Conservation (phyloP, 2,797 vertebrate genomes). For the Sphaeramia orbicularis region DNA sequence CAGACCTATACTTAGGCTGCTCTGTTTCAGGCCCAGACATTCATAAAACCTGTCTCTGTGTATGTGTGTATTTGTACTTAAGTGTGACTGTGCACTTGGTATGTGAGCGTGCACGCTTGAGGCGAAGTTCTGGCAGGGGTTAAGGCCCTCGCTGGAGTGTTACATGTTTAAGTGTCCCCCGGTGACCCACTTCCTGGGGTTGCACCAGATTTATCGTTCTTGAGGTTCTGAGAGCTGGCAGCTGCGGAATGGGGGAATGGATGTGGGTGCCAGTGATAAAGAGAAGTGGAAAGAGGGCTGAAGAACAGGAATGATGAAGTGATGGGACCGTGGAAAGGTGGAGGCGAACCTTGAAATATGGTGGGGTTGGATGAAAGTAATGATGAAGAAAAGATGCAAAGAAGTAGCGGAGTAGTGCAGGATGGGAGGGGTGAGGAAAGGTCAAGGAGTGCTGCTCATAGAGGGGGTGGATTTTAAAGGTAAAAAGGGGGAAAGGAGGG, state of each 20-base stretch:
- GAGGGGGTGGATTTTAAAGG: conserved; percentile 23
- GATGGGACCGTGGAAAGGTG: conserved; percentile 60
- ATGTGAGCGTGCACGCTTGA: conserved; percentile 18
- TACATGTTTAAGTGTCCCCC: conserved; percentile 75
- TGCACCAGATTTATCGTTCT: conserved; percentile 74
- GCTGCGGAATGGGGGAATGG: conserved; percentile 70
- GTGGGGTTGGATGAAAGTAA: conserved; percentile 15
- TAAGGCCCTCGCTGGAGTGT: conserved; percentile 56
- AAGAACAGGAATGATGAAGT: conserved; percentile 55
- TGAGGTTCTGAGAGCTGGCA: conserved; percentile 70
- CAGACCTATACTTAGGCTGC: conserved; percentile 54
- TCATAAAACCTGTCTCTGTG: conserved; percentile 52
- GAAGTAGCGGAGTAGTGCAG: background rate
- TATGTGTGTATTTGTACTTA: background rate
- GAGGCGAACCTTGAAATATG: conserved; percentile 62
- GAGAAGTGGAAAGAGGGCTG: conserved; percentile 40
- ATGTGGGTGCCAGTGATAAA: conserved; percentile 48
- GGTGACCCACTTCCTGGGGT: conserved; percentile 73
- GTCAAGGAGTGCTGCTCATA: conserved; percentile 34
- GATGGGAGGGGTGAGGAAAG: conserved; percentile 16
- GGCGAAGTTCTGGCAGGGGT: conserved; percentile 51
- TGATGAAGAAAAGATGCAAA: background rate
- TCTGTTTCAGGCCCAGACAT: conserved; percentile 69
- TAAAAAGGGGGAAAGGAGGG: background rate
- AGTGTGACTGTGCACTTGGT: too few species aligned